Evolutionary conservation across 2,797 vertebrate genomes (phyloP).

Genomic region (Micromesistius poutassou): DNA sequence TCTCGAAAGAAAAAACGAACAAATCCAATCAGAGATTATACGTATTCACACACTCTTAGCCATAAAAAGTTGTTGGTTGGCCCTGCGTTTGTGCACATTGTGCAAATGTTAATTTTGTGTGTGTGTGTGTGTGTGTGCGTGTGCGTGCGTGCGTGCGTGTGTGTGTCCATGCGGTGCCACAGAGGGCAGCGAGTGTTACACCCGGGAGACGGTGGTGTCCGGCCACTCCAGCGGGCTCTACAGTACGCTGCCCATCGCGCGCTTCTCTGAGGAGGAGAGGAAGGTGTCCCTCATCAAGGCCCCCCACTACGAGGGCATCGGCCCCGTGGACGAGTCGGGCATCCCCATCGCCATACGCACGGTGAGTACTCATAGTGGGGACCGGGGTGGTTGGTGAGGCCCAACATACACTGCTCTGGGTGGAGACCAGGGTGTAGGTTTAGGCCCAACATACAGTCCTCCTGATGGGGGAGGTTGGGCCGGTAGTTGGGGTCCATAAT

Average conservation of each 20-base stretch:
- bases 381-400: too few species aligned
- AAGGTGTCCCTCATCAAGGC: constrained; percentile 94
- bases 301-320: constrained; percentile 95
- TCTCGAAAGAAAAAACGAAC: too few species aligned
- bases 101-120: too few species aligned
- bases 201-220: constrained; percentile 79
- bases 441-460: not conserved
- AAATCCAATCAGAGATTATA: too few species aligned
- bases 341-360: constrained; percentile 98
- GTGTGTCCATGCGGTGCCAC: constrained; percentile 9
- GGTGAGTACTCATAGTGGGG: constrained; percentile 70
- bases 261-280: constrained; percentile 92
- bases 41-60: too few species aligned
- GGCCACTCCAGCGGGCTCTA: constrained; percentile 71
- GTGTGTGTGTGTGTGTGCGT: not conserved
- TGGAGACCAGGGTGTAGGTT: not conserved
- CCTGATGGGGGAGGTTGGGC: not conserved
- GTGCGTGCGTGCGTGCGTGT: not conserved
- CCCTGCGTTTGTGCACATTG: not conserved
- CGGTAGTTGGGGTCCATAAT: too few species aligned
- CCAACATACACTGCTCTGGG: not conserved
- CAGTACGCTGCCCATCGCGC: constrained; percentile 86
- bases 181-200: constrained; percentile 84
- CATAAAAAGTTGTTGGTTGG: not conserved
- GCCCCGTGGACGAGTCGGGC: constrained; percentile 94